A percentile compares a stretch with the other conserved stretches of the same genome.
These are phyloP conservation scores for Natrix natrix DNA, from an alignment of 2,797 vertebrate genomes.

Conservation along the genomic window DNA sequence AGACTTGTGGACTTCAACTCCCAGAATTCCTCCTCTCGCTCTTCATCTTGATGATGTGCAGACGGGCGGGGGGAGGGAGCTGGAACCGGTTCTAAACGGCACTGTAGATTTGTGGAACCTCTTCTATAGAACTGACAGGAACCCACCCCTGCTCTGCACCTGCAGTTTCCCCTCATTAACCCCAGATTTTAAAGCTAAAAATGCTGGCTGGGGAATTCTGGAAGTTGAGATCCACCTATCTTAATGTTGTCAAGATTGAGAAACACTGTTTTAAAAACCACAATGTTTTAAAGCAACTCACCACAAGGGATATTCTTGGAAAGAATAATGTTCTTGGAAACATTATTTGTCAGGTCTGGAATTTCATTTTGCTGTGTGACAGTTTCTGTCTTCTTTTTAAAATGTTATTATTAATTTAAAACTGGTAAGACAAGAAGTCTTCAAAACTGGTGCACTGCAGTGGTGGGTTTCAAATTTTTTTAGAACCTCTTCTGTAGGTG, in stretches of 20 bases:
- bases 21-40: too few species aligned
- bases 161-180: neutral
- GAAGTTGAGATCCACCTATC: too few species aligned
- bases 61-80: too few species aligned
- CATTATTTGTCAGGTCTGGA: neutral
- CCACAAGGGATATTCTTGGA: neutral
- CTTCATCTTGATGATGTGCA: too few species aligned
- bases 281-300: neutral
- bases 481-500: too few species aligned
- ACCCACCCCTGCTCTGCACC: neutral
- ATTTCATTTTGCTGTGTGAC: neutral
- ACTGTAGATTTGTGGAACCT: too few species aligned
- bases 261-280: neutral
- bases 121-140: too few species aligned
- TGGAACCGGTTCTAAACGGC: too few species aligned
- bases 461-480: too few species aligned
- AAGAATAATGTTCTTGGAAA: neutral
- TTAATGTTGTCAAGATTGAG: too few species aligned
- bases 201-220: too few species aligned
- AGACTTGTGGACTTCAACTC: too few species aligned
- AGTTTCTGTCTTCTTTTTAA: neutral
- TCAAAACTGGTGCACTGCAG: neutral
- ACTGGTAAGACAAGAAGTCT: neutral
- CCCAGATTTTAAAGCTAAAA: neutral
- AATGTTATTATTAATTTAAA: neutral